Evolutionary conservation across 2,113 vertebrate species (phyloP), one percentile per base, ranked within the genome.

Genomic region (Charina bottae): DNA sequence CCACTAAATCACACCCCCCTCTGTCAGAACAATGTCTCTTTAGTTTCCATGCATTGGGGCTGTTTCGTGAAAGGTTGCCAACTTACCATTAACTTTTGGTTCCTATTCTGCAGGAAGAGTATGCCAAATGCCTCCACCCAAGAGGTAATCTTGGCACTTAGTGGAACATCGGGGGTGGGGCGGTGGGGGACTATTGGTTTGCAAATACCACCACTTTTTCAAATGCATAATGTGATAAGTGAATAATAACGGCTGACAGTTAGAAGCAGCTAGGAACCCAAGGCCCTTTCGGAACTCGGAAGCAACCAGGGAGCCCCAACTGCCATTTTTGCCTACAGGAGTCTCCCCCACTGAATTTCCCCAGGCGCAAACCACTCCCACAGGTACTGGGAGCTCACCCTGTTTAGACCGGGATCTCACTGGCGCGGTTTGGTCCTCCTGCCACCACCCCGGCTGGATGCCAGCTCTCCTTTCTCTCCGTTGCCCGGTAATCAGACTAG

Each of bases 201-300:
- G 11, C 83, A 85, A 24, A 85, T 24, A 9, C 85, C 21, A n/a
- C 2, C 4, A 24, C 1, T 58, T 4, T 60, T 42, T 26, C 33
- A 42, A 78, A 17, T 15, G 37, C 33, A 3, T 78, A 78, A 72
- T 8, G 33, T n/a, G 6, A 21, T 0, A 78, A 78, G 8, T 21
- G 72, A 78, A 78, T 19, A 78, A 78, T 19, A 37, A 78, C 24
- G n/a, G 46, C 17, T 56, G 91, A 11, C 87, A 89, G 90, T 91
- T 90, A 59, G 12, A 42, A 59, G 24, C 85, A 88, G 64, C 88
- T 92, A 62, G 56, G 91, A 84, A 89, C 23, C 72, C 42, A 17
- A 83, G 9, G 7, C 8, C 10, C 37, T 53, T 24, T 68, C 37
- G 60, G 84, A 91, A 85, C 26, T 28, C 23, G 54, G 62, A n/a